Evolutionary conservation across 2,888 invertebrate genomes (phyloP), one percentile per base, ranked within the genome.

Genomic region (Eupithecia abbreviata): DNA sequence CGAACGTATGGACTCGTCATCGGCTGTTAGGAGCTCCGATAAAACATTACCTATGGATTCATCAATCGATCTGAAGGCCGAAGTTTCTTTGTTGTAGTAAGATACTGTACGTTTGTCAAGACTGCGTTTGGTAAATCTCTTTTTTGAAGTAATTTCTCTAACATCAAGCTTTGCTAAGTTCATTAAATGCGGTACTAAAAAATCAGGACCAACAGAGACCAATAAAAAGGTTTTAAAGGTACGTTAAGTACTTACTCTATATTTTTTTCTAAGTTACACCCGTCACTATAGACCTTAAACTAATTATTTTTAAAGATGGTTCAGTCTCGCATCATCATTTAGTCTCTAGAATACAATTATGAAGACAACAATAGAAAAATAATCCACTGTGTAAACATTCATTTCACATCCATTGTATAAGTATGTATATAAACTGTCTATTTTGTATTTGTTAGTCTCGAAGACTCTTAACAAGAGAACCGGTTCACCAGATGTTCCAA

Each of bases 401-500:
- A 18, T 18, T 58, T 58, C 58, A 58, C 7, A 18, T 58, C 18
- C 58, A 58, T 58, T 58, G 18, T 18, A 3, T 66, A 42, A 41
- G 30, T 18, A 9, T 12, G 47, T 15, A 51, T 0, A 2, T 18
- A 58, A n/a, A 18, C 30, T 18, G 18, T 58, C 55, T 51, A 47
- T 47, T 47, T 47, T 47, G 47, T 47, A 47, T 47, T 47, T 7
- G 41, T 41, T 10, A 30, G 5, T 42, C 30, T 66, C 13, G 66
- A 66, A 42, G 42, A 15, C 4, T 13, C 66, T 30, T 68, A 74
- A 30, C 58, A 62, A 76, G 70, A 74, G 70, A 76, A 79, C 82
- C 78, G 79, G 80, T 82, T 80, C 71, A 78, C 82, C 84, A 85
- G 84, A 82, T 84, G 84, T 82, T 82, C 55, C 58, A 42, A 18